A percentile compares a stretch with the other conserved stretches of the same genome.
Evolutionary conservation across 2,888 invertebrate genomes (phyloP).

Genomic region (Andrena minutula): DNA sequence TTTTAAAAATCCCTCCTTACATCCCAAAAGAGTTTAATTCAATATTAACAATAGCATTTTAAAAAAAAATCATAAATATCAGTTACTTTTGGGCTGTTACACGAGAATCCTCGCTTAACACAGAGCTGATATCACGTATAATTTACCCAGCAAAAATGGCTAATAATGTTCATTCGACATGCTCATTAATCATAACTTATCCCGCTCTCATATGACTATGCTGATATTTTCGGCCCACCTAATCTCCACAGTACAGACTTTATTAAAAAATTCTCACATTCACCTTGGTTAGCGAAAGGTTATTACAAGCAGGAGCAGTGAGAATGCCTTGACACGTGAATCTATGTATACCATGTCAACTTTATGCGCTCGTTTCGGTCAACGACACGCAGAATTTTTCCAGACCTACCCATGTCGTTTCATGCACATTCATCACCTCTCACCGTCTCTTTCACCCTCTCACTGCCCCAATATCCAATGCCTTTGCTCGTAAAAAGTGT

Average conservation of each 20-base stretch:
- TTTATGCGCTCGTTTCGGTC: conserved; percentile 43
- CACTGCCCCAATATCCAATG: conserved; percentile 50
- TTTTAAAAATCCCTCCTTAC: too few species aligned
- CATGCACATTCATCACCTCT: conserved; percentile 50
- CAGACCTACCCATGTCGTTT: conserved; percentile 31
- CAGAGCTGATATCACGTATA: not conserved
- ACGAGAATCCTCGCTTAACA: not conserved
- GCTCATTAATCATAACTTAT: conserved; percentile 25
- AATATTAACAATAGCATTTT: too few species aligned
- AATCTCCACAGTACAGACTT: not conserved
- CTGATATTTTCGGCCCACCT: conserved; percentile 12
- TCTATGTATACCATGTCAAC: conserved; percentile 31
- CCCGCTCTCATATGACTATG: not conserved
- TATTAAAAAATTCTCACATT: conserved; percentile 31
- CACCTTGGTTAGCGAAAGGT: conserved; percentile 39
- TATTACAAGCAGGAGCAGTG: conserved; percentile 21
- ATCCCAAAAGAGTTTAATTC: too few species aligned
- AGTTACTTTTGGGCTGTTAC: too few species aligned
- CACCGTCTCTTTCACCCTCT: conserved; percentile 52
- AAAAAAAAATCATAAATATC: too few species aligned
- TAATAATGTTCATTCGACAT: not conserved
- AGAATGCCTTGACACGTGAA: conserved; percentile 31
- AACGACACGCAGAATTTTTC: conserved; percentile 21
- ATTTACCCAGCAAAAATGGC: not conserved
- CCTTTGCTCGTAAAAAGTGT: conserved; percentile 53